Percentiles rank a stretch among this genome's conserved stretches.
Conservation (phyloP, 1,140 invertebrate species). For the Lasioglossum albipes region DNA sequence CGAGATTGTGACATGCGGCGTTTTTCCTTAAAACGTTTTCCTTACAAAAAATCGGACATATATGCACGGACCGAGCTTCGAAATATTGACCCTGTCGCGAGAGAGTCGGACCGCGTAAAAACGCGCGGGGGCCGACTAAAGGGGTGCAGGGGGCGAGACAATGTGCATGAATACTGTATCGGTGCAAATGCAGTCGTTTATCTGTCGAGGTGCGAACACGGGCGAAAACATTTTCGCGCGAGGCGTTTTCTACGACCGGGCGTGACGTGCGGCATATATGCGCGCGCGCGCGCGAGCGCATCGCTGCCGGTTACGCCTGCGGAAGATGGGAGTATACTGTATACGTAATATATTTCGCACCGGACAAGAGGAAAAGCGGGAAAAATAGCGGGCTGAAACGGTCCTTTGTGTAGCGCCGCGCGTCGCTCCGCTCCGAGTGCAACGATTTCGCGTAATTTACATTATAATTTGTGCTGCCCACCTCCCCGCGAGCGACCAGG, state of each 20-base stretch:
- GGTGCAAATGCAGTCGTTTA: constrained; percentile 55
- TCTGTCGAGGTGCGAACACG: constrained; percentile 26
- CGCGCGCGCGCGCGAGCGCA: not conserved
- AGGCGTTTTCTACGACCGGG: constrained; percentile 44
- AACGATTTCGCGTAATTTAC: constrained; percentile 45
- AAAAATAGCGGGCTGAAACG: constrained; percentile 41
- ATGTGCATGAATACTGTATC: constrained; percentile 40
- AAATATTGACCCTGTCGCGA: constrained; percentile 54
- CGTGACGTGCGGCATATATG: constrained; percentile 24
- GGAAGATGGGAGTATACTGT: constrained; percentile 45
- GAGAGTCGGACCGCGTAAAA: not conserved
- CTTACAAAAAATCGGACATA: no score
- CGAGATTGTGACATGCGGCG: no score
- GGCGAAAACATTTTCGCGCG: constrained; percentile 46
- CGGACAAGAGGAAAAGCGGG: constrained; percentile 23
- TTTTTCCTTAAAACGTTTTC: no score
- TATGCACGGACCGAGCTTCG: constrained; percentile 36
- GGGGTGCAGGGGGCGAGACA: not conserved
- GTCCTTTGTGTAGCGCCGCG: constrained; percentile 23
- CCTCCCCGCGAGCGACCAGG: not conserved
- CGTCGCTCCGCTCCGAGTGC: constrained; percentile 22
- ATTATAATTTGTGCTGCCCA: constrained; percentile 4
- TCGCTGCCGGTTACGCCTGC: constrained; percentile 31
- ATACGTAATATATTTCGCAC: constrained; percentile 39
- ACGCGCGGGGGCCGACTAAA: not conserved